Evolutionary conservation across 2,113 vertebrate genomes (phyloP).

Genomic region (Myocastor coypus): DNA sequence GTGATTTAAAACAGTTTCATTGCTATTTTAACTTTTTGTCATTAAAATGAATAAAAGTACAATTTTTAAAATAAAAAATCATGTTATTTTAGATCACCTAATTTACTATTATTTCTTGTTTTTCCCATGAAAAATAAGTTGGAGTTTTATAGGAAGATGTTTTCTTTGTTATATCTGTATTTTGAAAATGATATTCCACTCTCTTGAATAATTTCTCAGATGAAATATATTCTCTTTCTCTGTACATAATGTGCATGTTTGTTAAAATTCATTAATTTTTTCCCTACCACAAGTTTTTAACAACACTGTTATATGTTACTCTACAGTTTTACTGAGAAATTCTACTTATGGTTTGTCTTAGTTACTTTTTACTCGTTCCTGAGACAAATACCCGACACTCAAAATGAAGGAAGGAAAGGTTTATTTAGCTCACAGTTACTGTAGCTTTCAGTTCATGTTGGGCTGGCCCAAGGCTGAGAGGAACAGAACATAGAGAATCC

Average conservation of each 20-base stretch:
- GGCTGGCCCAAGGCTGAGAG: too few relatives aligned
- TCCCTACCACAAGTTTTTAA: neutral
- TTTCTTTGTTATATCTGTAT: neutral
- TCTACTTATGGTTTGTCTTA: neutral
- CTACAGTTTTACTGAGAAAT: neutral
- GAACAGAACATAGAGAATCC: too few relatives aligned
- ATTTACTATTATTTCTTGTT: neutral
- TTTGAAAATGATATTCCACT: neutral
- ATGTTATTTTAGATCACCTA: neutral
- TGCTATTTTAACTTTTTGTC: too few relatives aligned
- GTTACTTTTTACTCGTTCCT: too few relatives aligned
- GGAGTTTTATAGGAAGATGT: neutral
- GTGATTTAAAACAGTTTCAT: too few relatives aligned
- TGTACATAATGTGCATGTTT: neutral
- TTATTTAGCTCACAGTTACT: too few relatives aligned
- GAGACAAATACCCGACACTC: too few relatives aligned
- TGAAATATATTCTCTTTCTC: neutral
- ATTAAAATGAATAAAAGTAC: too few relatives aligned
- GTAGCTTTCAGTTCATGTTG: too few relatives aligned
- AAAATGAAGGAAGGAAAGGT: too few relatives aligned
- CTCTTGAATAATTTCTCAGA: neutral
- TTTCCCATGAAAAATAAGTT: neutral
- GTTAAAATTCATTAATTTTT: neutral
- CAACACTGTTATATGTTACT: neutral
- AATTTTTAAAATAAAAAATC: too few relatives aligned